Evolutionary conservation across 2,797 vertebrate species (phyloP), one percentile per base, ranked within the genome.

Genomic region (Diplodus sargus): DNA sequence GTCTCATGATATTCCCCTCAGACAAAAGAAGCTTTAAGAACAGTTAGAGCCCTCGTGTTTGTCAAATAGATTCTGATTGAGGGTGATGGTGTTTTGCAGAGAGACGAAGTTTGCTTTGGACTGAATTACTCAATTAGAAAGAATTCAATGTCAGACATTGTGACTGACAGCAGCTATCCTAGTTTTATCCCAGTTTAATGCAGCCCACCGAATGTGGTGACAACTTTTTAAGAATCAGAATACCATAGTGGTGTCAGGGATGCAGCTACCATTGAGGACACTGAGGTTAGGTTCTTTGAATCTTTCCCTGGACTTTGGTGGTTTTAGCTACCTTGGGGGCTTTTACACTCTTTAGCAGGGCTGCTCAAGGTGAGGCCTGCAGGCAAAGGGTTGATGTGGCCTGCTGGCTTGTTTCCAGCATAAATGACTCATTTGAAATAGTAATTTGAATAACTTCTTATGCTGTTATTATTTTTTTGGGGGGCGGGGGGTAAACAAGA

Each of bases 1-100:
- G 82, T 74, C 82, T 79, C 48, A 20, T 75, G 43, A 70, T 74
- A 48, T 62, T 49, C 23, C 15, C 17, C 23, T 39, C 59, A 54
- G n/a, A 81, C 70, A 87, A 73, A 81, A 70, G 53, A 57, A 52
- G 42, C 0, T 39, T 39, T 68, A 42, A 56, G 22, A 59, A 49
- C 59, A 20, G 28, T 1, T 63, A 4, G 22, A 65, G 42, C 20
- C 49, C 45, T 63, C 47, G 2, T 70, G 13, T 69, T 43, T 49
- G 28, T 18, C 4, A 23, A 20, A 20, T 25, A 5, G 3, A 13
- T 42, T 57, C 16, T 15, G n/a, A 10, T 23, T 75, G 5, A 53
- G 20, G 20, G n/a, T 51, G 10, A 12, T 39, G 1, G 48, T 56
- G 17, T 34, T 81, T 67, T 66, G 28, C 8, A 34, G 54, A 48